phyloP scores from a whole-genome alignment of 2,888 invertebrate genomes.

The Neoscelio sp. region DNA sequence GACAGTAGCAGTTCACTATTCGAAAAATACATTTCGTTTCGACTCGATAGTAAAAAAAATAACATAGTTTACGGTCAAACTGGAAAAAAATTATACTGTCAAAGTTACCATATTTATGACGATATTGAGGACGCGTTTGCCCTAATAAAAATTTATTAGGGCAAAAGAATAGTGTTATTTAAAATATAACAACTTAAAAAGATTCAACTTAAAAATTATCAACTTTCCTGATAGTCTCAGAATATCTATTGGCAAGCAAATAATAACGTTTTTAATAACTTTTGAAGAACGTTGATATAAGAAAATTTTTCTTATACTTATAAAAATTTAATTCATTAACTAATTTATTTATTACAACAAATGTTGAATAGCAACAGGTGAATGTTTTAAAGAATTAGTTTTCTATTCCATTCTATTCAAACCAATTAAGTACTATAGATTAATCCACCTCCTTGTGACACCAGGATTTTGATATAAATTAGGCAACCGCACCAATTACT shows the following conservation, averaged over 20 bases:
- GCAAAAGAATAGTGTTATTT: no score
- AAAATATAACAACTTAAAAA: no score
- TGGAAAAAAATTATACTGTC: slow-evolving; percentile 4
- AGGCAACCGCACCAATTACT: not conserved
- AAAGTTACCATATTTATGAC: not conserved
- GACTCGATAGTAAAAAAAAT: slow-evolving; percentile 11
- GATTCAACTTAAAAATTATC: no score
- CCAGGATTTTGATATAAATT: slow-evolving; percentile 5
- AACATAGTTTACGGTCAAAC: not conserved
- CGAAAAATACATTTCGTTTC: slow-evolving; percentile 2
- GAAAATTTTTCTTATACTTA: no score
- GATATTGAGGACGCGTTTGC: not conserved
- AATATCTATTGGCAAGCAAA: no score
- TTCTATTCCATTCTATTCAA: slow-evolving; percentile 26
- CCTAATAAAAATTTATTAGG: not conserved
- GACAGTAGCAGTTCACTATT: not conserved
- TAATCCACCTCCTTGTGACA: slow-evolving; percentile 33
- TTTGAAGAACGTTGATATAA: no score
- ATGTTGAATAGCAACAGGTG: slow-evolving; percentile 19
- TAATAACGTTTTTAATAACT: no score
- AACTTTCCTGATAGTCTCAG: no score
- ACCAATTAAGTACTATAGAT: slow-evolving; percentile 32
- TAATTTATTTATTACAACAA: slow-evolving; percentile 11
- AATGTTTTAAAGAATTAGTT: slow-evolving; percentile 34
- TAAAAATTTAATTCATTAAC: no score